phyloP scores from a whole-genome alignment of 2,113 vertebrate genomes.

The Formicarius rufipectus region DNA sequence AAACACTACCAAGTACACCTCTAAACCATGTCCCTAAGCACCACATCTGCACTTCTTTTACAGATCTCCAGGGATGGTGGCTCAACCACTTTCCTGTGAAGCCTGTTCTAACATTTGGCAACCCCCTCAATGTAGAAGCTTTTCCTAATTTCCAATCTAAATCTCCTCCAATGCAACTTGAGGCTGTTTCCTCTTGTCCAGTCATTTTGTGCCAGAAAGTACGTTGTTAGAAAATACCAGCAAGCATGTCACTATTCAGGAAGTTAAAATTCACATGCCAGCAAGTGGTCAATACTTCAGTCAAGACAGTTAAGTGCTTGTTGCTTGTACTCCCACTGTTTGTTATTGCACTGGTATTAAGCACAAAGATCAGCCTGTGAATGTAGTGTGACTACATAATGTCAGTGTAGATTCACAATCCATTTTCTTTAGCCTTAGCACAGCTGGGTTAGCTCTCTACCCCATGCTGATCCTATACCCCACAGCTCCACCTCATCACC shows the following conservation, averaged over 20 bases:
- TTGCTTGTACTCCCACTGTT: background rate
- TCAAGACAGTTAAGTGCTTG: background rate
- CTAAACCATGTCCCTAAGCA: background rate
- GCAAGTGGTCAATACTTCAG: background rate
- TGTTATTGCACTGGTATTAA: rapidly evolving
- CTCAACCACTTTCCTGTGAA: background rate
- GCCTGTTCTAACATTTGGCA: background rate
- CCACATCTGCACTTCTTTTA: background rate
- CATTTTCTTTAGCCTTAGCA: background rate
- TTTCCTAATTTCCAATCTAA: background rate
- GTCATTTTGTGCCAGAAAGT: background rate
- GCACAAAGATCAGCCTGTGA: background rate
- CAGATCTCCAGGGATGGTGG: background rate
- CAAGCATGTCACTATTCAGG: background rate
- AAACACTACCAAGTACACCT: background rate
- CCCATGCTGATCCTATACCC: rapidly evolving
- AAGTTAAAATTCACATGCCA: background rate
- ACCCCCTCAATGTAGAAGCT: rapidly evolving
- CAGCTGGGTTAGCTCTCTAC: background rate
- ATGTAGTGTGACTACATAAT: rapidly evolving
- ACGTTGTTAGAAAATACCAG: background rate
- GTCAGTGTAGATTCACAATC: background rate
- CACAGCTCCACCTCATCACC: background rate
- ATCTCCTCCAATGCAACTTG: background rate
- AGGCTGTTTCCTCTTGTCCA: rapidly evolving